Conservation (phyloP, 2,888 invertebrate species). For the Dendrolimus pini region DNA sequence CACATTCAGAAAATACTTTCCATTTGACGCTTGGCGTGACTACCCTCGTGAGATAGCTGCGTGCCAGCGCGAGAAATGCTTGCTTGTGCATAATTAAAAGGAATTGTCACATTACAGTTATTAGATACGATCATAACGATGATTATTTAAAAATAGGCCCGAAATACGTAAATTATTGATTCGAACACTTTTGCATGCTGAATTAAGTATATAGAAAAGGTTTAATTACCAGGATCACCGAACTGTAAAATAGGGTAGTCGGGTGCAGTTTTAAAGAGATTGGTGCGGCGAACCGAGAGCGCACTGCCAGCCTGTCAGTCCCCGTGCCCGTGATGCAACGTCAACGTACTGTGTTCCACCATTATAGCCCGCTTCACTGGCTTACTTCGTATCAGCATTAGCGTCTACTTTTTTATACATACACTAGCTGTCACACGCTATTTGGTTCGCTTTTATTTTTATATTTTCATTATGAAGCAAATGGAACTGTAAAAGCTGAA, state of each 20-base stretch:
- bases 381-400: not conserved
- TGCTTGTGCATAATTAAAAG: slow-evolving; percentile 11
- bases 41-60: slow-evolving; percentile 42
- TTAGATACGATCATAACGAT: too few species aligned
- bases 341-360: slow-evolving; percentile 18
- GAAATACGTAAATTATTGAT: too few species aligned
- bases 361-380: slow-evolving; percentile 19
- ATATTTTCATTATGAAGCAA: too few species aligned
- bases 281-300: slow-evolving; percentile 32
- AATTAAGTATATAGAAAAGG: slow-evolving; percentile 22
- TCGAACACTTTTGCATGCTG: slow-evolving; percentile 1
- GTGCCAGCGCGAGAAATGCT: slow-evolving; percentile 45
- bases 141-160: too few species aligned
- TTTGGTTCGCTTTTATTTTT: too few species aligned
- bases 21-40: slow-evolving; percentile 38
- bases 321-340: slow-evolving; percentile 25
- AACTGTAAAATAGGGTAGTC: slow-evolving; percentile 52
- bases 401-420: not conserved
- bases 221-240: slow-evolving; percentile 57
- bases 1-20: slow-evolving; percentile 17
- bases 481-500: too few species aligned
- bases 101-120: too few species aligned
- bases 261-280: slow-evolving; percentile 57
- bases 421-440: too few species aligned
- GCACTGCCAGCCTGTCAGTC: slow-evolving; percentile 11